These are phyloP conservation scores for Conchocele bisecta DNA, from an alignment of 2,888 invertebrate species.

Conservation along the genomic window DNA sequence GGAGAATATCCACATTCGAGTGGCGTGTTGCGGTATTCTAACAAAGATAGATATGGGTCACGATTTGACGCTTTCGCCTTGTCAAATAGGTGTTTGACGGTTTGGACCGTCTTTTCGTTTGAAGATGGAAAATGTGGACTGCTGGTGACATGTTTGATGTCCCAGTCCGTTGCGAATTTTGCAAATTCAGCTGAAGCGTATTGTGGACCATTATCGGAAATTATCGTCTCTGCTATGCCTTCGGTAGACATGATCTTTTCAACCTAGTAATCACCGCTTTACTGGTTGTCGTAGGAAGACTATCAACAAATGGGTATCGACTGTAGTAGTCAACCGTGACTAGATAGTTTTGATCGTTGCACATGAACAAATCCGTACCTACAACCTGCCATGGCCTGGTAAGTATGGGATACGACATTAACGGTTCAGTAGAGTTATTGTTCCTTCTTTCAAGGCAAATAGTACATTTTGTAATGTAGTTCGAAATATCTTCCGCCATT, in stretches of 20 bases:
- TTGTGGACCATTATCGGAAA: slow-evolving; percentile 56
- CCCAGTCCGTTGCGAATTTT: slow-evolving; percentile 39
- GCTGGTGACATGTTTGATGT: slow-evolving; percentile 51
- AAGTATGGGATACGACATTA: slow-evolving; percentile 32
- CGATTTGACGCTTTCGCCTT: slow-evolving; percentile 26
- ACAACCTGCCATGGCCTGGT: slow-evolving; percentile 46
- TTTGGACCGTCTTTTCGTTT: slow-evolving; percentile 60
- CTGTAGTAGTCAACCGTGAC: slow-evolving; percentile 42
- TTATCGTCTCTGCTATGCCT: slow-evolving; percentile 34
- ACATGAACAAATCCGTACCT: slow-evolving; percentile 49
- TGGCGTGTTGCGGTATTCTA: slow-evolving; percentile 41
- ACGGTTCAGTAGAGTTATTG: slow-evolving; percentile 52
- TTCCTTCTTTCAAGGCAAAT: slow-evolving; percentile 34
- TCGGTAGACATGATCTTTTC: slow-evolving; percentile 26
- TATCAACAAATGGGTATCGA: slow-evolving; percentile 44
- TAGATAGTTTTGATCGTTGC: slow-evolving; percentile 42
- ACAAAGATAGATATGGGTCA: slow-evolving; percentile 30
- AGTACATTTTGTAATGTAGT: slow-evolving; percentile 39
- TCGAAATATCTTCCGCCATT: slow-evolving; percentile 42
- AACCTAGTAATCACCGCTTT: slow-evolving; percentile 15
- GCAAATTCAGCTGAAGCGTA: slow-evolving; percentile 39
- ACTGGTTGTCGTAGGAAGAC: slow-evolving; percentile 11
- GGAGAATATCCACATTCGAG: slow-evolving; percentile 34
- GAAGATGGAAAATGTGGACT: slow-evolving; percentile 48
- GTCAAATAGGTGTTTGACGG: slow-evolving; percentile 41